Base-by-base conservation (phyloP, 2,888 invertebrate genomes). In the Pristionchus mayeri region DNA sequence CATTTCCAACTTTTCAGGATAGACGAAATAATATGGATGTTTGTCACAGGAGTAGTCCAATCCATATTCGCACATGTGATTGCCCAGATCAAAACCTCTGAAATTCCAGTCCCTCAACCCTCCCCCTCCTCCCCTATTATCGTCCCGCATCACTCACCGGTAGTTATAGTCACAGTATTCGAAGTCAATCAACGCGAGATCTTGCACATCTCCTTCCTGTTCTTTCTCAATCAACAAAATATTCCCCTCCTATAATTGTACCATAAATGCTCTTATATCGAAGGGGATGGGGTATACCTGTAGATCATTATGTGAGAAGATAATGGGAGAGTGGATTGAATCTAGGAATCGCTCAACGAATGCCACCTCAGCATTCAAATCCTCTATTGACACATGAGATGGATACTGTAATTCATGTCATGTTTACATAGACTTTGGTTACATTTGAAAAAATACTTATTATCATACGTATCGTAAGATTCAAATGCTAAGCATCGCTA, bases 301-400 rank as follows among this genome's bases (percentile, higher is more conserved):
- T n/a, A 93, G 81, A 86, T 93, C 93, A 86, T 93, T 93, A 87
- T 93, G 93, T 80, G 92, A 92, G 87, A 93, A 93, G 11, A 91
- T 95, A 0, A 97, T 96, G 0, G 97, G 96, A 60, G 88, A 88
- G 50, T 84, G 84, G 75, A 86, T 86, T 13, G 86, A 75, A 30
- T 86, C 52, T n/a, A 90, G 81, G 78, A 89, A 90, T 54, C 86
- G 84, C 50, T 90, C 87, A 30, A 90, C 87, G 34, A 89, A 89
- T 71, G 89, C 87, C 63, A 90, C 80, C 85, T 90, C 90, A n/a
- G 85, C 57, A 11, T 87, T 87, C 30, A 90, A 84, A 75, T 88
- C 86, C 16, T 87, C 88, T 9, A 87, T 86, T 18, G 87, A 87
- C 48, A 90, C 81, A 6, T 86, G 57, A 11, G 85, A 67, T 11